Percentiles rank a stretch among this genome's conserved stretches.
Evolutionary conservation across 2,113 vertebrate species (phyloP).

Genomic region (Colius striatus): DNA sequence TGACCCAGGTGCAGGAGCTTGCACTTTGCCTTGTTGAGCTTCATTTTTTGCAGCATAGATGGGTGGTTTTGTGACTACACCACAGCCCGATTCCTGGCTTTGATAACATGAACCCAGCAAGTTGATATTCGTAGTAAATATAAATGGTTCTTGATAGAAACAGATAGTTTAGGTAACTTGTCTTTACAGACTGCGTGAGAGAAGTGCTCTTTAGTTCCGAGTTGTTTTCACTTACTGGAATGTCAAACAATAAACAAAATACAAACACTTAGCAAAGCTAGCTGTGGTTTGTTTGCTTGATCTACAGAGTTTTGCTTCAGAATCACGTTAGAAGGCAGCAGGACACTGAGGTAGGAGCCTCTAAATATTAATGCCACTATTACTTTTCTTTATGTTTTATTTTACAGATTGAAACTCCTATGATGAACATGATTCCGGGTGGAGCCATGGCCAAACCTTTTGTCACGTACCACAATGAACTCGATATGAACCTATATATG

Average conservation of each 20-base stretch:
- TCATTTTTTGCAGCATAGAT: background rate
- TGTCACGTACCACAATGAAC: conserved; percentile 96
- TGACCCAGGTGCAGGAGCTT: background rate
- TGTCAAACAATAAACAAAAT: background rate
- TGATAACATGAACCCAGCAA: background rate
- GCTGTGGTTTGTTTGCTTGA: background rate
- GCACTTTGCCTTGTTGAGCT: background rate
- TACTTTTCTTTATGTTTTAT: background rate
- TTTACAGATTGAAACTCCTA: conserved; percentile 94
- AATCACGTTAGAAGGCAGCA: background rate
- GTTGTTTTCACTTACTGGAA: background rate
- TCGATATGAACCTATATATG: conserved; percentile 98
- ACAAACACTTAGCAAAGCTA: background rate
- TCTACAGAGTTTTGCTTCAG: background rate
- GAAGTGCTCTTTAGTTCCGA: background rate
- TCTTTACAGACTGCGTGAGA: background rate
- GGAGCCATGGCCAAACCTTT: conserved; percentile 96
- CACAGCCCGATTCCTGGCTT: background rate
- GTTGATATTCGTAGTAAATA: background rate
- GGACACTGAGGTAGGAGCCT: background rate
- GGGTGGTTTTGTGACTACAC: background rate
- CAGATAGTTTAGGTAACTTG: background rate
- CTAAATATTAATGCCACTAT: background rate
- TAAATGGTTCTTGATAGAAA: background rate
- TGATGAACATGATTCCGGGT: conserved; percentile 98